Percentiles rank a stretch among this genome's conserved stretches.
Evolutionary conservation across 2,113 vertebrate species (phyloP).

Genomic region (Syrrhaptes paradoxus): DNA sequence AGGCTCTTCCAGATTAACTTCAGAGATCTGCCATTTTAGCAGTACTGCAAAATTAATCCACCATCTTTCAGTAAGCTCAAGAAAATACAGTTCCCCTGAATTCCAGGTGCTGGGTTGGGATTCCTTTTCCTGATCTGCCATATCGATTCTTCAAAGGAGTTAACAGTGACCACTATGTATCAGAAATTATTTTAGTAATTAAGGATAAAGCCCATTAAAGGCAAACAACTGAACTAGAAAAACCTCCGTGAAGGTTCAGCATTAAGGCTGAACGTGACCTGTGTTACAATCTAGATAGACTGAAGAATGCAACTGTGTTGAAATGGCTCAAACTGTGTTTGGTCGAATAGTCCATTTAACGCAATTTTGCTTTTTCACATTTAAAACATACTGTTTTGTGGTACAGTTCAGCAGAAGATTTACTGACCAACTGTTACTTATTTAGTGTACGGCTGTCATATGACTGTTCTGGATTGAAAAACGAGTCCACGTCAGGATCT

Average conservation of each 20-base stretch:
- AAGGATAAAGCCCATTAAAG: not conserved
- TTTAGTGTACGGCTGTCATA: not conserved
- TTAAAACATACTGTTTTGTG: not conserved
- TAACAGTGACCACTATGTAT: not conserved
- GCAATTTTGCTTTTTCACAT: not conserved
- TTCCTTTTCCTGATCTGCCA: not conserved
- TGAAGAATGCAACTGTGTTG: not conserved
- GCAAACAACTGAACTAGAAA: not conserved
- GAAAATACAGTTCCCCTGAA: not conserved
- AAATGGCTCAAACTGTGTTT: not conserved
- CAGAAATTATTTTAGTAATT: not conserved
- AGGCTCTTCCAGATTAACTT: not conserved
- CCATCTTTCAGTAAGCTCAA: not conserved
- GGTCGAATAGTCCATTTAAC: not conserved
- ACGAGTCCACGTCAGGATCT: constrained; percentile 84
- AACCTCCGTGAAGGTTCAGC: not conserved
- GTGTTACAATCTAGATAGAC: not conserved
- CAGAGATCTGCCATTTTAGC: not conserved
- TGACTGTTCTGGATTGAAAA: constrained; percentile 89
- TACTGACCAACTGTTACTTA: not conserved
- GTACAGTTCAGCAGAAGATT: constrained; percentile 58
- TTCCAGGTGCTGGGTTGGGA: not conserved
- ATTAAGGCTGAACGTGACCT: not conserved
- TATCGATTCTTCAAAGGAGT: not conserved
- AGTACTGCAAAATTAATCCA: not conserved